Evolutionary conservation across 2,113 vertebrate species (phyloP), one percentile per base, ranked within the genome.

Genomic region (Ochotona curzoniae): DNA sequence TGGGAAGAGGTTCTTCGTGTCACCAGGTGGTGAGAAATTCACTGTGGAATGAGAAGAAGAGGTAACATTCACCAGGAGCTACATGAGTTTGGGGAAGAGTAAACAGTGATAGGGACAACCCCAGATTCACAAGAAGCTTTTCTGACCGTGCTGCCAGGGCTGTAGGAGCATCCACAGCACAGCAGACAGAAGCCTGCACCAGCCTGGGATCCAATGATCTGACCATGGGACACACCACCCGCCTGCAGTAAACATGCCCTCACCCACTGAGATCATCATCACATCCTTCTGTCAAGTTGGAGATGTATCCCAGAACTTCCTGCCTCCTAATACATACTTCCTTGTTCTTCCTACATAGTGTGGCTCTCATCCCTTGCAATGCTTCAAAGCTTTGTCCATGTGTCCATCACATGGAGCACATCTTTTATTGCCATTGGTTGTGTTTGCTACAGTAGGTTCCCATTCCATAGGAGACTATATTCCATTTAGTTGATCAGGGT

Each of bases 11-110:
- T 97, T 98, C 0, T 83, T 97, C 25, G 89, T 94, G 47, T 98
- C 97, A 6, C 98, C 98, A 0, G 97, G 98, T 21, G 98, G 98
- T 70, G 97, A 91, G 11, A 98, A 98, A 90, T 97, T 64, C 4
- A 97, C 98, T 98, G 97, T 0, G 1, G 87, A 88, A 73, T 66
- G 73, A 97, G n/a, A 60, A 21, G 3, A 15, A 74, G 0, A 92
- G 21, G 11, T 28, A 28, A 38, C 1, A 25, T 15, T 91, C 73
- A 94, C 21, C 32, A 57, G 79, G 15, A 35, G 38, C 8, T 73
- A 0, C 0, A 0, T 21, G 49, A 2, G 4, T 0, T 1, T 26
- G 5, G 54, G 49, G 35, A 25, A 32, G 18, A 83, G 35, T 61
- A 63, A 25, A 7, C 3, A 60, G 44, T 30, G 15, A 38, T 1